Conservation (phyloP, 2,113 vertebrate genomes). For the Muntiacus muntjak region DNA sequence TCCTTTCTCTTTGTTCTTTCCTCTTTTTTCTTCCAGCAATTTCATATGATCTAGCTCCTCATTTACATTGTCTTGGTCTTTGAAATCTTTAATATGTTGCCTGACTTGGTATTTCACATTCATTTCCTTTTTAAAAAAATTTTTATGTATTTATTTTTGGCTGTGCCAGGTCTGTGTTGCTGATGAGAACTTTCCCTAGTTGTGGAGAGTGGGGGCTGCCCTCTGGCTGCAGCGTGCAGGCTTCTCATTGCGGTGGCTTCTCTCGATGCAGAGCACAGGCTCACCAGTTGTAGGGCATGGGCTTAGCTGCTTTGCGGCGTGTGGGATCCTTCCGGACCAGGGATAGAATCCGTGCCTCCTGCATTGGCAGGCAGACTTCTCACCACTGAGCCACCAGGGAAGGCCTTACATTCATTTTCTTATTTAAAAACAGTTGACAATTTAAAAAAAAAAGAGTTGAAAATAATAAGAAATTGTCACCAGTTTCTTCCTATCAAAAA, state of each 20-base stretch:
- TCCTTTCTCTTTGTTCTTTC: background rate
- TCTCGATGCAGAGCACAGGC: background rate
- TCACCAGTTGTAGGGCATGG: background rate
- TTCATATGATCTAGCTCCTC: background rate
- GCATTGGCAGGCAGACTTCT: background rate
- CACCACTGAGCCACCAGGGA: background rate
- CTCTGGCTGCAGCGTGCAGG: background rate
- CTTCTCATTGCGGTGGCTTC: background rate
- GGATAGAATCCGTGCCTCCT: background rate
- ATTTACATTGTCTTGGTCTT: background rate
- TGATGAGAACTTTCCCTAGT: background rate
- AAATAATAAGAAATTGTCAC: background rate
- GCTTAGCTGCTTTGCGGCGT: background rate
- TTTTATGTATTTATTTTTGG: background rate
- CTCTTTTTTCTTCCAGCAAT: background rate
- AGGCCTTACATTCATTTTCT: background rate
- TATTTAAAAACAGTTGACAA: background rate
- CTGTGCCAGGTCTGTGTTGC: background rate
- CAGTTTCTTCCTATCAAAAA: background rate
- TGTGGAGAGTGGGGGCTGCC: background rate
- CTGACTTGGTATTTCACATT: background rate
- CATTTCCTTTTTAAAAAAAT: background rate
- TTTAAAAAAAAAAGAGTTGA: background rate
- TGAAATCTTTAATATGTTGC: background rate
- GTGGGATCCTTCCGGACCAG: background rate